Evolutionary conservation across 92 coral and sea anemone species (phyloP), one percentile per base, ranked within the genome.

Genomic region (Muricea muricata): DNA sequence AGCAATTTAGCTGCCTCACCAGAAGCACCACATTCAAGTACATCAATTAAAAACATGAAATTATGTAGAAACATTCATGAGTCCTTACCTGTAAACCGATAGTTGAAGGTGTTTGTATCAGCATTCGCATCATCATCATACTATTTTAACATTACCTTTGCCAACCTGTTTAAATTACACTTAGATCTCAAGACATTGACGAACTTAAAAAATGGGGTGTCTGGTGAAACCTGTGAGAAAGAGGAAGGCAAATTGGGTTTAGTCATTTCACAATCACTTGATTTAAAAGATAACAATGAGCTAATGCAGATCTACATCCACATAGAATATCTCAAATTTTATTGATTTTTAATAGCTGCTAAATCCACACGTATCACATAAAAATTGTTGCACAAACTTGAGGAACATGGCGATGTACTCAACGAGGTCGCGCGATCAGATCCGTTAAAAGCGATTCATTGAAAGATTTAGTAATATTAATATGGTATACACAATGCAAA

Each of bases 31-130:
- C 7, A 32, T 56, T n/a, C 24, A 37, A 37, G 42, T 37, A 52
- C 26, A 52, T 52, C 23, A 17, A 52, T 20, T 3, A 52, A 10
- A 20, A 52, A 52, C 60, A 52, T 52, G 20, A 52, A 52, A 20
- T 52, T 52, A 20, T 52, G 26, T 2, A 52, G 8, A 52, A 52
- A 52, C 23, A 52, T 18, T 52, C 60, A 25, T 1, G 23, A 52
- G 60, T 52, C 60, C 26, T 52, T 33, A 6, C 81, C 81, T 6
- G 81, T 75, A 15, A 75, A 75, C 17, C 81, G 33, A 25, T 75
- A 75, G 6, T 75, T 54, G 41, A 75, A 75, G 14, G 17, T 63
- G 8, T 26, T 75, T 3, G 32, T 66, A 52, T 18, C 18, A 4
- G 11, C 25, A 1, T 42, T 42, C 6, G 34, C 24, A 7, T 35